Evolutionary conservation across 1,140 invertebrate genomes (phyloP).

Genomic region (Drosophila baimaii): DNA sequence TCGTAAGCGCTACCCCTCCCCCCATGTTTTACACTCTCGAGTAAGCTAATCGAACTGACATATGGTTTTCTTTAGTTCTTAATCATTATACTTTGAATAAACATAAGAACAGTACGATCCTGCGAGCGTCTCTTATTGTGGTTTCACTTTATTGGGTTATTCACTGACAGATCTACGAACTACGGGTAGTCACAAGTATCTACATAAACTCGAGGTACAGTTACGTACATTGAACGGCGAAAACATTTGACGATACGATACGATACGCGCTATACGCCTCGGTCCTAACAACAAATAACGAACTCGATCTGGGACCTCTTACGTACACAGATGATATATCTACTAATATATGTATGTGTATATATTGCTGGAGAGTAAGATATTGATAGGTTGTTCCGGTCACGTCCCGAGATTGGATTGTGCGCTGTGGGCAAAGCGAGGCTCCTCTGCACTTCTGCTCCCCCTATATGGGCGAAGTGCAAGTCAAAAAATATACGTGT

Average conservation of each 20-base stretch:
- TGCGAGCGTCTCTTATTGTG: neutral
- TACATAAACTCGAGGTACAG: constrained; percentile 65
- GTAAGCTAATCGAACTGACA: constrained; percentile 77
- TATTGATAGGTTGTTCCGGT: constrained; percentile 34
- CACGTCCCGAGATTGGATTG: constrained; percentile 26
- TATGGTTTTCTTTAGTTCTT: constrained; percentile 52
- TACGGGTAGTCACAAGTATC: constrained; percentile 60
- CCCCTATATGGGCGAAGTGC: constrained; percentile 17
- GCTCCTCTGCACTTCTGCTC: constrained; percentile 9
- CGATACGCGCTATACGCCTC: constrained; percentile 16
- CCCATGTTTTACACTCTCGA: constrained; percentile 52
- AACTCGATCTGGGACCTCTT: constrained; percentile 26
- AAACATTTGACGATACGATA: constrained; percentile 51
- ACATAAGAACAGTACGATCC: constrained; percentile 38
- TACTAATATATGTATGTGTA: neutral
- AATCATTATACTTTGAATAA: constrained; percentile 69
- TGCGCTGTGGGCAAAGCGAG: constrained; percentile 34
- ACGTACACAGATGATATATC: constrained; percentile 50
- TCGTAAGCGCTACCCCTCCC: constrained; percentile 36
- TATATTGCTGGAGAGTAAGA: constrained; percentile 34
- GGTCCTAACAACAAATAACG: constrained; percentile 69
- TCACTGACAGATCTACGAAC: constrained; percentile 56
- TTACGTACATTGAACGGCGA: constrained; percentile 46
- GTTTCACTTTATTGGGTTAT: constrained; percentile 34
- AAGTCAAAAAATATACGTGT: constrained; percentile 13